Evolutionary conservation across 2,888 invertebrate species (phyloP).

Genomic region (Neoascia interrupta): DNA sequence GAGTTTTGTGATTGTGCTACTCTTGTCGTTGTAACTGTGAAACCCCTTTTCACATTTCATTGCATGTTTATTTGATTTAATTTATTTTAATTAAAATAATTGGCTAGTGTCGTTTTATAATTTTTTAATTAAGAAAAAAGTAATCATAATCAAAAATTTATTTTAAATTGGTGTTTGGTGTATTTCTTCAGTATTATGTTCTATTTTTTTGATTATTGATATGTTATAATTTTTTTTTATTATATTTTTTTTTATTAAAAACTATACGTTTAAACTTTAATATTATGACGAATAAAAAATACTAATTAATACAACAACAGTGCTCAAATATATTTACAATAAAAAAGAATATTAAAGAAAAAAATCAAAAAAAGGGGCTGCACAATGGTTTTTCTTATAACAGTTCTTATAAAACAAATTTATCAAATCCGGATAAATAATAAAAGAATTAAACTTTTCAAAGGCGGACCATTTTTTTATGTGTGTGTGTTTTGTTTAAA

Average conservation of each 20-base stretch:
- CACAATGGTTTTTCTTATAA: constrained; percentile 70
- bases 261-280: constrained; percentile 26
- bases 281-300: background rate
- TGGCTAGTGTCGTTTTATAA: constrained; percentile 8
- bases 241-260: constrained; percentile 21
- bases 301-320: background rate
- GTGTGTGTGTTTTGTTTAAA: constrained; percentile 33
- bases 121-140: constrained; percentile 25
- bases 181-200: constrained; percentile 47
- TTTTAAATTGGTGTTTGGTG: constrained; percentile 65
- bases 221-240: constrained; percentile 30
- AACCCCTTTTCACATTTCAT: constrained; percentile 26
- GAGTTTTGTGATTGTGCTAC: background rate
- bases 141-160: no score
- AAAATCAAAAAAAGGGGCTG: constrained; percentile 60
- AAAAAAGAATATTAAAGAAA: constrained; percentile 2
- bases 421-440: constrained; percentile 5
- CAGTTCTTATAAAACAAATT: constrained; percentile 23
- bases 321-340: constrained; percentile 1
- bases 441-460: background rate
- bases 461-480: constrained; percentile 56
- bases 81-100: constrained; percentile 17
- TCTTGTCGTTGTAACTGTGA: constrained; percentile 25
- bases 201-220: no score
- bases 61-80: constrained; percentile 21